Evolutionary conservation across 2,888 invertebrate genomes (phyloP).

Genomic region (Caradrina kadenii): DNA sequence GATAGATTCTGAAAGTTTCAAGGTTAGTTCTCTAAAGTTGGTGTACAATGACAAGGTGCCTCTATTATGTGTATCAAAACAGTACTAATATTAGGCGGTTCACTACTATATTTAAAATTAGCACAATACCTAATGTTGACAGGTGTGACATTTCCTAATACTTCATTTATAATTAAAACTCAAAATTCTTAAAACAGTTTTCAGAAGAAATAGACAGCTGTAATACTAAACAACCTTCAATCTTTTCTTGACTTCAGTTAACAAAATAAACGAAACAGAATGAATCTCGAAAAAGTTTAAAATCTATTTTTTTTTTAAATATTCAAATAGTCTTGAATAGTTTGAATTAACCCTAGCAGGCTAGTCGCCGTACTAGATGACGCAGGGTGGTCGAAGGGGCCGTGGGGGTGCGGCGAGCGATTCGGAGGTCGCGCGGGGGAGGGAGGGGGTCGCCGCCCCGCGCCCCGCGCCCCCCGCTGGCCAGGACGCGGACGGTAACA

Average conservation of each 20-base stretch:
- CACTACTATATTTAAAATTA: neutral
- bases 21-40: neutral
- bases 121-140: too few species aligned
- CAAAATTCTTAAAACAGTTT: neutral
- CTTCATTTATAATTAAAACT: neutral
- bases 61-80: neutral
- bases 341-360: slow-evolving; percentile 89
- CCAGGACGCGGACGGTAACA: slow-evolving; percentile 89
- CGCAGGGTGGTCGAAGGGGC: slow-evolving; percentile 80
- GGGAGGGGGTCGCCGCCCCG: slow-evolving; percentile 58
- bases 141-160: neutral
- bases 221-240: neutral
- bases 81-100: neutral
- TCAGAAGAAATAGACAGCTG: neutral
- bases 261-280: slow-evolving; percentile 12
- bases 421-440: slow-evolving; percentile 60
- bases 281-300: slow-evolving; percentile 45
- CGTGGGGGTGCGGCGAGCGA: slow-evolving; percentile 69
- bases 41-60: neutral
- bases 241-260: neutral
- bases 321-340: slow-evolving; percentile 86
- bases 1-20: neutral
- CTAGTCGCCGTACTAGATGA: slow-evolving; percentile 88
- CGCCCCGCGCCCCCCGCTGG: slow-evolving; percentile 74
- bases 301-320: slow-evolving; percentile 80